A percentile compares a stretch with the other conserved stretches of the same genome.
Evolutionary conservation across 2,797 vertebrate genomes (phyloP).

Genomic region (Poeciliopsis presidionis): DNA sequence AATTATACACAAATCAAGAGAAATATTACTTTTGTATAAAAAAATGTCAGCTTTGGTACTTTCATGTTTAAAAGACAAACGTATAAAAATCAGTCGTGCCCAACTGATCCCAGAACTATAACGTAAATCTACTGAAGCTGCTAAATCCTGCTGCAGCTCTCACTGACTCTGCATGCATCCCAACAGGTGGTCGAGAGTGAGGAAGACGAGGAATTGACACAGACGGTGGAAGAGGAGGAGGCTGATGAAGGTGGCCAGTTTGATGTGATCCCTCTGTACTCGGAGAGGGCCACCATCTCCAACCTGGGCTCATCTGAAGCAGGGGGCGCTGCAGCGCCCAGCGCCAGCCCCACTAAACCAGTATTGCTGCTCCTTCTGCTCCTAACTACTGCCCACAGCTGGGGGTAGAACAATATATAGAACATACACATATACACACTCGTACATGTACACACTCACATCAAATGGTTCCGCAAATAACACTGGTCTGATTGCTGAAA

Average conservation of each 20-base stretch:
- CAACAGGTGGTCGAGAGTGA: constrained; percentile 76
- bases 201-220: constrained; percentile 65
- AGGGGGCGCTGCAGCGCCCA: constrained; percentile 38
- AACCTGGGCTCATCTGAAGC: constrained; percentile 76
- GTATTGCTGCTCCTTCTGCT: constrained; percentile 58
- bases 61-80: background rate
- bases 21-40: no score
- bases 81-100: background rate
- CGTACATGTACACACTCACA: constrained; percentile 34
- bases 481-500: constrained; percentile 51
- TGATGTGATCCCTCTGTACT: constrained; percentile 78
- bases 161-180: constrained; percentile 19
- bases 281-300: constrained; percentile 78
- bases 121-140: constrained; percentile 1
- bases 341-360: constrained; percentile 34
- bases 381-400: constrained; percentile 64
- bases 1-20: no score
- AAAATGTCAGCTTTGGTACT: background rate
- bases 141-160: background rate
- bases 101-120: background rate
- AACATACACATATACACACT: constrained; percentile 17
- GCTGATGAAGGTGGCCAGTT: constrained; percentile 64
- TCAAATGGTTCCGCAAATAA: constrained; percentile 43
- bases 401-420: constrained; percentile 58
- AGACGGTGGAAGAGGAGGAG: constrained; percentile 55